Evolutionary conservation across 2,113 vertebrate species (phyloP).

Genomic region (Peromyscus polionotus): DNA sequence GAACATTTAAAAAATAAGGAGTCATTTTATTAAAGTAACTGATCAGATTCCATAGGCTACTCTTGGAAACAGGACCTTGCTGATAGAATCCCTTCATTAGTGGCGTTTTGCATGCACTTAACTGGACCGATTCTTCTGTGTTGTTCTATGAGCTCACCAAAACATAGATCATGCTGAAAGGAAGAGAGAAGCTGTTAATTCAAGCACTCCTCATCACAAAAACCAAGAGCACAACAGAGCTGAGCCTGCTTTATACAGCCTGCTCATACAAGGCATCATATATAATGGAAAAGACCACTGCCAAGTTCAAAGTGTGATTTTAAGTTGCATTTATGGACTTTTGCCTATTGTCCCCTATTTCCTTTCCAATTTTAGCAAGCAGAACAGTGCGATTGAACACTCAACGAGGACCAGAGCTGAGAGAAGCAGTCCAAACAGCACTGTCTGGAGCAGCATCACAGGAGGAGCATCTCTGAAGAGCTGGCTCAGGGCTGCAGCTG

Average conservation of each 20-base stretch:
- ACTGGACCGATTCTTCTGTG: constrained; percentile 84
- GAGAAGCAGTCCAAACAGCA: background rate
- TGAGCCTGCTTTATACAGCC: background rate
- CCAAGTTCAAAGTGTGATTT: background rate
- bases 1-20: constrained; percentile 87
- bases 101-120: constrained; percentile 90
- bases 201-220: constrained; percentile 2
- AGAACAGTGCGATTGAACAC: constrained; percentile 55
- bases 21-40: constrained; percentile 80
- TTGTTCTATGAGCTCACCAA: constrained; percentile 97
- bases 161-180: constrained; percentile 99
- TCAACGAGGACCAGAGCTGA: constrained; percentile 19
- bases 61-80: constrained; percentile 83
- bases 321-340: constrained; percentile 28
- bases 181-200: constrained; percentile 70
- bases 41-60: constrained; percentile 81
- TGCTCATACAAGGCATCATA: background rate
- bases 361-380: constrained; percentile 65
- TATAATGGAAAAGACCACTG: background rate
- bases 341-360: constrained; percentile 16
- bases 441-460: background rate
- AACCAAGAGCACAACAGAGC: background rate
- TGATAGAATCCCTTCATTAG: constrained; percentile 85
- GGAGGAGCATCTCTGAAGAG: background rate
- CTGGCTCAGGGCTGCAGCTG: background rate